Base-by-base conservation (phyloP, 2,797 vertebrate species). In the Aeoliscus strigatus region DNA sequence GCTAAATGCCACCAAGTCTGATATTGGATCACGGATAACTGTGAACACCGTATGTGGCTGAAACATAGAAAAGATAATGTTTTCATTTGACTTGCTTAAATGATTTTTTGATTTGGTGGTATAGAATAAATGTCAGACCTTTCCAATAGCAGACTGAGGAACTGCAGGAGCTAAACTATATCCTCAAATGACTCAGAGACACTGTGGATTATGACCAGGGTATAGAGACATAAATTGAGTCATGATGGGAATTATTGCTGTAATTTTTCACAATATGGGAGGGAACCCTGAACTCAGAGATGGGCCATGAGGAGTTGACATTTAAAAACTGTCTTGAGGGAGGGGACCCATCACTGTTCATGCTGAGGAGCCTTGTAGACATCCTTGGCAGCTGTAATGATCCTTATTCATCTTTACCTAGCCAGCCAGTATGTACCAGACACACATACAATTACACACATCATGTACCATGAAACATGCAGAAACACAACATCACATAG, bases 1-100 rank as follows among this genome's bases (percentile, higher is more conserved):
- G 67, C 64, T 60, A 83, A 85, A 80, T 81, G 73, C 56, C 74
- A 81, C n/a, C 24, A 39, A 51, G 60, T 66, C 72, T 27, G 29
- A 60, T 39, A 76, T 25, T 33, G 40, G 39, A 70, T 26, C 53
- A 41, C 37, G 43, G 56, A 52, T 61, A 33, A 59, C 59, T 60
- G 39, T 60, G 21, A 26, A 64, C 29, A 50, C 35, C 27, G 14
- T 14, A 44, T 45, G 50, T 60, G 35, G 46, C 23, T 51, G 33
- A 40, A 39, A 39, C 28, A 50, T 39, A 33, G 8, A 16, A 47
- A 16, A 24, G 25, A 25, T 50, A 27, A 28, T 27, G 12, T 46
- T 35, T 32, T 32, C 40, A 12, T 33, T 33, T 27, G 25, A 33
- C 31, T 26, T 18, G 42, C 5, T 34, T 51, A 46, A 80, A 66